Percentiles rank a stretch among this genome's conserved stretches.
Conservation (phyloP, 2,113 vertebrate genomes). For the Epinephelus cyanopodus region DNA sequence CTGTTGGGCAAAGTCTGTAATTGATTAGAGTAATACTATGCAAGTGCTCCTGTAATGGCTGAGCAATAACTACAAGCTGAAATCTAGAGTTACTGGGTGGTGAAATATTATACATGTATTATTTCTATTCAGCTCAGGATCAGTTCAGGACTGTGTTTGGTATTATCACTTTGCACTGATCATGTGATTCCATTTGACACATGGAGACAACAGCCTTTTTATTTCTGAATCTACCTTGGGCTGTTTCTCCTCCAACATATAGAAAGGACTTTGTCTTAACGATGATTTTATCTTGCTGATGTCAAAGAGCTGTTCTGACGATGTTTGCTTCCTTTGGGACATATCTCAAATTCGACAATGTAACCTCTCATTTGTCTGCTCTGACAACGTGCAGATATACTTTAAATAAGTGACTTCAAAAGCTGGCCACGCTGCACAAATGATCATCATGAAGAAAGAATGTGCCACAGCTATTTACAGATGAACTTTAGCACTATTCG, state of each 20-base stretch:
- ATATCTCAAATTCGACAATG: background rate
- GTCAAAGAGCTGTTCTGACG: background rate
- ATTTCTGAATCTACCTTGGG: background rate
- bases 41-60: slow-evolving; percentile 10
- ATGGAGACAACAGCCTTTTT: background rate
- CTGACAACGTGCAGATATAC: background rate
- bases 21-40: background rate
- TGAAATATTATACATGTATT: background rate
- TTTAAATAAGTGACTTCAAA: background rate
- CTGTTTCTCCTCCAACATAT: background rate
- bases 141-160: background rate
- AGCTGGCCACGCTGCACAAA: no score
- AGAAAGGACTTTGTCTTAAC: background rate
- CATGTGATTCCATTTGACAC: background rate
- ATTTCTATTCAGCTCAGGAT: background rate
- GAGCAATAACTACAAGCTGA: background rate
- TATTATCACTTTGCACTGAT: background rate
- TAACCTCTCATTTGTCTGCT: background rate
- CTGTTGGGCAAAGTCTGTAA: background rate
- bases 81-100: background rate
- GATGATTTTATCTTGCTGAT: background rate
- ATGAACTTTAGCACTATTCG: no score
- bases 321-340: background rate
- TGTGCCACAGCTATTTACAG: background rate
- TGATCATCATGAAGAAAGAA: background rate